Percentiles rank a stretch among this genome's conserved stretches.
phyloP scores from a whole-genome alignment of 2,113 vertebrate genomes.

The Aphelocoma coerulescens region DNA sequence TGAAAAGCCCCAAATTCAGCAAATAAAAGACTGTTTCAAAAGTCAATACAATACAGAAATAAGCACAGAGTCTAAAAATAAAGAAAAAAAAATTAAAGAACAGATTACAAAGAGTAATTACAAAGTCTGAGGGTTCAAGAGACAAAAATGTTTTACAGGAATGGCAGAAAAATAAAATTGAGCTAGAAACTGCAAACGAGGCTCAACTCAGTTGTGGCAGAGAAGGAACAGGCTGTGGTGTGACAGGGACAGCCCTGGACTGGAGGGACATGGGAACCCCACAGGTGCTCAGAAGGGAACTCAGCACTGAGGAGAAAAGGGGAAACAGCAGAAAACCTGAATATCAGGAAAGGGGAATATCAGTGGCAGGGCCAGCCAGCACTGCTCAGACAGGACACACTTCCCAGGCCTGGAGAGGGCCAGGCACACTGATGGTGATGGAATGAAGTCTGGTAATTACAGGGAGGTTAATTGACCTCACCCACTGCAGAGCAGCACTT shows the following conservation, averaged over 20 bases:
- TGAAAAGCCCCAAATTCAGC: neutral
- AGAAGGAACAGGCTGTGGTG: neutral
- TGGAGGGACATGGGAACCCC: neutral
- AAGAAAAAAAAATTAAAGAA: neutral
- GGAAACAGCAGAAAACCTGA: neutral
- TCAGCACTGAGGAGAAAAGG: neutral
- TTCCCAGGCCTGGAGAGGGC: neutral
- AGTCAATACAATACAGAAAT: neutral
- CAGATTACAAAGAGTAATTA: neutral
- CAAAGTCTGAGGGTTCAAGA: neutral
- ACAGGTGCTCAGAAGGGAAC: neutral
- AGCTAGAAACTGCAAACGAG: neutral
- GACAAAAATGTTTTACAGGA: neutral
- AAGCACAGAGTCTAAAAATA: neutral
- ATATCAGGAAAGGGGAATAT: neutral
- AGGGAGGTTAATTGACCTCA: neutral
- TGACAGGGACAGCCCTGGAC: neutral
- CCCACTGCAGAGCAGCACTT: neutral
- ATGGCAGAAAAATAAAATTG: neutral
- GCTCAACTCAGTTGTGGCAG: neutral
- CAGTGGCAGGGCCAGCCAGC: neutral
- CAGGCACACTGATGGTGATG: neutral
- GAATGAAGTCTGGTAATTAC: neutral
- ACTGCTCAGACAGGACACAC: neutral
- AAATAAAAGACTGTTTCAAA: neutral